These are phyloP conservation scores for Pimpla rufipes DNA, from an alignment of 2,888 invertebrate genomes.

Conservation along the genomic window DNA sequence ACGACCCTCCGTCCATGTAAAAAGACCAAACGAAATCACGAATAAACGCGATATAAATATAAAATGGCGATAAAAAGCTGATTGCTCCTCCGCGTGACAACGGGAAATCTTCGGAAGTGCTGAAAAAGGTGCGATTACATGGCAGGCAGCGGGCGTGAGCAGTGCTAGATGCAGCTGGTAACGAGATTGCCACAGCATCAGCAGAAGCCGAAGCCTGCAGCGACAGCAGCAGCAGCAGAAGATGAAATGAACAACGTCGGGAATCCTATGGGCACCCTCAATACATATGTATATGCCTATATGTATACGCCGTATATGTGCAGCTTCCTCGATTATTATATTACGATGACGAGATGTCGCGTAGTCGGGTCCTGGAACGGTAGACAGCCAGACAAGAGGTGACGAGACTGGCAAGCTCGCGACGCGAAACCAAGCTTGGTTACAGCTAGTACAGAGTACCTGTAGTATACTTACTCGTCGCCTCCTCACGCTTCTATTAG, in stretches of 20 bases:
- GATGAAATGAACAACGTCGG: slow-evolving; percentile 59
- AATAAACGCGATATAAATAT: neutral
- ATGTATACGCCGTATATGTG: no score
- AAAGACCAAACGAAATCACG: neutral
- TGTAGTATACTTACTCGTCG: no score
- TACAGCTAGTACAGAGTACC: neutral
- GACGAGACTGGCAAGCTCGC: slow-evolving; percentile 23
- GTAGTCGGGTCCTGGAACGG: slow-evolving; percentile 2
- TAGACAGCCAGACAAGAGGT: slow-evolving; percentile 9
- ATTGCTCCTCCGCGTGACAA: neutral
- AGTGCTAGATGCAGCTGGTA: slow-evolving; percentile 46
- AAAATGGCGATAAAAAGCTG: no score
- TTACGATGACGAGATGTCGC: slow-evolving; percentile 62
- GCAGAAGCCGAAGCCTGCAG: slow-evolving; percentile 55
- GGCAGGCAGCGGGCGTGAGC: neutral
- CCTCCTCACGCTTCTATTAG: neutral
- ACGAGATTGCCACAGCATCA: slow-evolving; percentile 65
- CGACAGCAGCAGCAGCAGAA: slow-evolving; percentile 31
- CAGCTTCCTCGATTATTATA: slow-evolving; percentile 62
- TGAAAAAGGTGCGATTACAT: slow-evolving; percentile 39
- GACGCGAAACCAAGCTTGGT: neutral
- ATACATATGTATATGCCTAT: slow-evolving; percentile 8
- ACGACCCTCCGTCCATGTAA: neutral
- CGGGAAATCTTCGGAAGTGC: neutral
- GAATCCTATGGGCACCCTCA: slow-evolving; percentile 40